Conservation (phyloP, 2,888 invertebrate genomes). For the Trilocha varians region DNA sequence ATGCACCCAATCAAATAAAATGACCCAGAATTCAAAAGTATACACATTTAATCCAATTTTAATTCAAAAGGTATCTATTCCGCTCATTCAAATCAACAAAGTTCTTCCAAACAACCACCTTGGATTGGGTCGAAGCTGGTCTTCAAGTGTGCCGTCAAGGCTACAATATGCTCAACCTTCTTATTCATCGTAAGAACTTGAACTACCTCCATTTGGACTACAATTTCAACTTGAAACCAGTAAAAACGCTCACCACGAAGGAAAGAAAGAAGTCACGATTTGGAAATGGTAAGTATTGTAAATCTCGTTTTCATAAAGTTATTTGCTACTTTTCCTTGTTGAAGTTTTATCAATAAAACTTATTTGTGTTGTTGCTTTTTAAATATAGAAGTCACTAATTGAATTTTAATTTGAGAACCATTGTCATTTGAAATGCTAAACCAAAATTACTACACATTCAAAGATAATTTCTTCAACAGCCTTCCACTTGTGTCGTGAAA, state of each 20-base stretch:
- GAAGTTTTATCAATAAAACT: no score
- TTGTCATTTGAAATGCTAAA: no score
- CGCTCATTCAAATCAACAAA: slow-evolving; percentile 99
- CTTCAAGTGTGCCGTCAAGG: slow-evolving; percentile 98
- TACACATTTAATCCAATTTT: no score
- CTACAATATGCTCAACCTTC: slow-evolving; percentile 98
- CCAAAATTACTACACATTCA: no score
- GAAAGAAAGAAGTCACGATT: slow-evolving; percentile 99
- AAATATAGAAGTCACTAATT: no score
- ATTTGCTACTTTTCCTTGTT: no score
- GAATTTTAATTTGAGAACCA: no score
- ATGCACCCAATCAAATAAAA: no score
- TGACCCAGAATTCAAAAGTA: no score
- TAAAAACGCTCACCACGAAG: slow-evolving; percentile 99
- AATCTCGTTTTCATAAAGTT: no score
- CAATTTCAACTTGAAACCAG: slow-evolving; percentile 99
- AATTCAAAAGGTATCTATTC: slow-evolving; percentile 96
- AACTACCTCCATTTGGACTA: slow-evolving; percentile 99
- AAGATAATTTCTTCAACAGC: slow-evolving; percentile 69
- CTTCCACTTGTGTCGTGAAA: slow-evolving; percentile 99
- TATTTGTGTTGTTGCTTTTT: no score
- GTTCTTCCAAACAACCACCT: slow-evolving; percentile 99
- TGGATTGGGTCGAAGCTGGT: slow-evolving; percentile 99
- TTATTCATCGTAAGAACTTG: slow-evolving; percentile 99
- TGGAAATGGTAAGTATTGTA: slow-evolving; percentile 83